Conservation (phyloP, 1,140 invertebrate species). For the Aphelinus atriplicis region DNA sequence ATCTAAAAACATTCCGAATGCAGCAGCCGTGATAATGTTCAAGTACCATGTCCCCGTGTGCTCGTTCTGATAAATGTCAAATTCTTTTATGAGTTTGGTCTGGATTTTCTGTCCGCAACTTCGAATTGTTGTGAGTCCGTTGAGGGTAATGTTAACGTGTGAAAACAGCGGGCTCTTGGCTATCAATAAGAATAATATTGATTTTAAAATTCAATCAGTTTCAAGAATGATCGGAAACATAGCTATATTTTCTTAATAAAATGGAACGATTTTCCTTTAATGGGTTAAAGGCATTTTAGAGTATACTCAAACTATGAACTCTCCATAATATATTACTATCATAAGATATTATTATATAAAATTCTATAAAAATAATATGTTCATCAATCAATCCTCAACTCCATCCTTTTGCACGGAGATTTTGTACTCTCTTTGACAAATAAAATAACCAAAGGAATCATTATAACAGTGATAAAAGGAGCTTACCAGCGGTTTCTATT, state of each 20-base stretch:
- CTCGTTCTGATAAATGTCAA: conserved; percentile 73
- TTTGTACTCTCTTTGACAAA: background rate
- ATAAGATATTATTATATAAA: no score
- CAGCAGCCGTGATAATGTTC: conserved; percentile 67
- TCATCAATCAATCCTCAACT: no score
- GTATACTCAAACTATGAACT: no score
- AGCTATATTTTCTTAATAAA: no score
- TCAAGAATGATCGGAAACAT: no score
- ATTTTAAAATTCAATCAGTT: no score
- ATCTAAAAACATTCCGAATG: conserved; percentile 64
- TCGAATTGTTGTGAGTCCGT: conserved; percentile 84
- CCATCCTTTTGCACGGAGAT: no score
- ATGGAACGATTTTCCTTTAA: no score
- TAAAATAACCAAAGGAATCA: conserved; percentile 8
- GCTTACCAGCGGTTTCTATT: conserved; percentile 65
- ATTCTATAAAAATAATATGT: no score
- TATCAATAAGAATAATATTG: conserved; percentile 43
- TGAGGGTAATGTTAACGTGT: conserved; percentile 80
- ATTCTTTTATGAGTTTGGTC: conserved; percentile 75
- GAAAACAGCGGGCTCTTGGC: conserved; percentile 84
- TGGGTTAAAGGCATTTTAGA: no score
- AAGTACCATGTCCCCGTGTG: conserved; percentile 75
- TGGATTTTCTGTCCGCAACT: conserved; percentile 71
- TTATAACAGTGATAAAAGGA: background rate
- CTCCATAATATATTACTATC: no score